Base-by-base conservation (phyloP, 2,797 vertebrate species). In the Xenentodon cancila region DNA sequence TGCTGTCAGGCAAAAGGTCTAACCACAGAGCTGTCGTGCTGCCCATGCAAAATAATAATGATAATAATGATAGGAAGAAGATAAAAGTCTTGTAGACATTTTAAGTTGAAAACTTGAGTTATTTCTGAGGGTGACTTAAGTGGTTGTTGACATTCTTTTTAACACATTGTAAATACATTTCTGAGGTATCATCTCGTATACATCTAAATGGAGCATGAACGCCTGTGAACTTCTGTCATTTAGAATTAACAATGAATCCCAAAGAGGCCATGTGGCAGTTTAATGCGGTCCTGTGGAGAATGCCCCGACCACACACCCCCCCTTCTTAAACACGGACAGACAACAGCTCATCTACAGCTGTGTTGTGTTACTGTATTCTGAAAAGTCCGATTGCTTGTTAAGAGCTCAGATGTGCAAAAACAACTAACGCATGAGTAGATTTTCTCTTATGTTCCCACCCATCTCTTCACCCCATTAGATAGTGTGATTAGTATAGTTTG, bases 391-490 rank as follows among this genome's bases (percentile, higher is more conserved):
- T 65, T 66, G 46, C 57, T 72, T 74, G 64, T 87, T 86, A 88
- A 88, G 80, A 88, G 73, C 63, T 18, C 77, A 84, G 71, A 89
- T 81, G 77, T 62, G 77, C 76, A 79, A 80, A 87, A 80, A 90
- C 81, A 37, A 11, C 79, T 68, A 75, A 79, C 69, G 68, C 79
- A 80, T 89, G 82, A 86, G 73, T 75, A 64, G 11, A 30, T 82
- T 85, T 86, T 75, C 60, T 82, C 78, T 74, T 73, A 61, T 71
- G 75, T 81, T 84, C 88, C 63, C 72, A 72, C 88, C 63, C 72
- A 72, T 81, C 90, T 88, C 79, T 82, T 84, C 80, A 86, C 80
- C 77, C 68, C 84, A 72, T 61, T 30, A 8, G 5, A 30, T 30
- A 30, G 30, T 30, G 30, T 30, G 30, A 30, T 30, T 30, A 30